Conservation (phyloP, 2,888 invertebrate genomes). For the Trichopria drosophilae region DNA sequence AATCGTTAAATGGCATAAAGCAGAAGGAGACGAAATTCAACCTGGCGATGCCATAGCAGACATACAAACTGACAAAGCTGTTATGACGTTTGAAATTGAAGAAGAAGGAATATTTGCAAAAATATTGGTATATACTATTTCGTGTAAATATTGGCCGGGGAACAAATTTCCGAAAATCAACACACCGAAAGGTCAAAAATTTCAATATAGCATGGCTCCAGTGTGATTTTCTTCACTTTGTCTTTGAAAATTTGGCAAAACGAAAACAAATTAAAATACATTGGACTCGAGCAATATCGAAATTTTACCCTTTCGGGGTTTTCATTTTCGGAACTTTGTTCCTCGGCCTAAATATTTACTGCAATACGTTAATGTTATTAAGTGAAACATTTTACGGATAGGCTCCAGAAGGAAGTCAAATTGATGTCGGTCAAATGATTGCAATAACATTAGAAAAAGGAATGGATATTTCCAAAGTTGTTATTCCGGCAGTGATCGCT, state of each 20-base stretch:
- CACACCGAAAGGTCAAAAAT: too few species aligned
- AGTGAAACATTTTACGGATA: slow-evolving; percentile 37
- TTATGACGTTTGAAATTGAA: slow-evolving; percentile 65
- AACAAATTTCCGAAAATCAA: too few species aligned
- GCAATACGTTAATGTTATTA: neutral
- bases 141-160: too few species aligned
- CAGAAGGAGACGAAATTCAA: slow-evolving; percentile 62
- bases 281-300: too few species aligned
- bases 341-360: too few species aligned
- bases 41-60: slow-evolving; percentile 69
- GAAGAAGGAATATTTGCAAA: slow-evolving; percentile 67
- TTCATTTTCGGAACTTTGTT: too few species aligned
- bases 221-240: too few species aligned
- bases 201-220: too few species aligned
- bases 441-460: slow-evolving; percentile 66
- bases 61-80: slow-evolving; percentile 69
- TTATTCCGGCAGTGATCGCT: slow-evolving; percentile 48
- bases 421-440: slow-evolving; percentile 62
- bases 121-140: slow-evolving; percentile 61
- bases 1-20: slow-evolving; percentile 63
- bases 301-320: too few species aligned
- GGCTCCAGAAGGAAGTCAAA: slow-evolving; percentile 60
- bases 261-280: too few species aligned
- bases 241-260: too few species aligned
- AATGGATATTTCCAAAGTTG: slow-evolving; percentile 64